A percentile compares a stretch with the other conserved stretches of the same genome.
Conservation (phyloP, 2,113 vertebrate genomes). For the Sturnus vulgaris region DNA sequence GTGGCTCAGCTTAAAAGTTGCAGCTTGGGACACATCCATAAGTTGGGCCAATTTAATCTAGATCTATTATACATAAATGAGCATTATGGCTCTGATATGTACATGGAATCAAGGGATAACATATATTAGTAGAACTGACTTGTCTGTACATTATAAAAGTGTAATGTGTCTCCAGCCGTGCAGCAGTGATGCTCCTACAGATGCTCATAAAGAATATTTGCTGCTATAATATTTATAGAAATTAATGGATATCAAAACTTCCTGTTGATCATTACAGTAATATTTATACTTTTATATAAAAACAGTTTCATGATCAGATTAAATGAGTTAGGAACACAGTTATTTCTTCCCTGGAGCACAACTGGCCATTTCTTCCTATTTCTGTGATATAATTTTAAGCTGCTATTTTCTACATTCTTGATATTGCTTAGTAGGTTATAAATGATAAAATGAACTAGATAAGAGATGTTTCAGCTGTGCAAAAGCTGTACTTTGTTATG, state of each 20-base stretch:
- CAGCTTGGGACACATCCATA: background rate
- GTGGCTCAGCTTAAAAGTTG: background rate
- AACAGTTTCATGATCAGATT: background rate
- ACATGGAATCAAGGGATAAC: background rate
- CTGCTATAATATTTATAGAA: background rate
- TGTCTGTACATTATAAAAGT: background rate
- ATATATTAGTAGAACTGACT: background rate
- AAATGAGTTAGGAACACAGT: background rate
- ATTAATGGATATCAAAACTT: background rate
- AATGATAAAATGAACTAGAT: background rate
- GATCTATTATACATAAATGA: background rate
- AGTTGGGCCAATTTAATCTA: background rate
- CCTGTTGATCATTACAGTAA: background rate
- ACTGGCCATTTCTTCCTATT: background rate
- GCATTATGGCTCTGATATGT: background rate
- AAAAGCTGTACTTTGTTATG: background rate
- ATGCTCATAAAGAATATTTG: background rate
- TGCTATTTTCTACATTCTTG: background rate
- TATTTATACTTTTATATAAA: background rate
- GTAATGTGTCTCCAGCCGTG: fast-evolving
- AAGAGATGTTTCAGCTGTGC: background rate
- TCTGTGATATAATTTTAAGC: background rate
- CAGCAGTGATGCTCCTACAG: background rate
- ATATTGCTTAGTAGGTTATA: background rate
- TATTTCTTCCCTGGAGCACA: background rate